Base-by-base conservation (phyloP, 2,113 vertebrate genomes). In the Ranitomeya imitator region DNA sequence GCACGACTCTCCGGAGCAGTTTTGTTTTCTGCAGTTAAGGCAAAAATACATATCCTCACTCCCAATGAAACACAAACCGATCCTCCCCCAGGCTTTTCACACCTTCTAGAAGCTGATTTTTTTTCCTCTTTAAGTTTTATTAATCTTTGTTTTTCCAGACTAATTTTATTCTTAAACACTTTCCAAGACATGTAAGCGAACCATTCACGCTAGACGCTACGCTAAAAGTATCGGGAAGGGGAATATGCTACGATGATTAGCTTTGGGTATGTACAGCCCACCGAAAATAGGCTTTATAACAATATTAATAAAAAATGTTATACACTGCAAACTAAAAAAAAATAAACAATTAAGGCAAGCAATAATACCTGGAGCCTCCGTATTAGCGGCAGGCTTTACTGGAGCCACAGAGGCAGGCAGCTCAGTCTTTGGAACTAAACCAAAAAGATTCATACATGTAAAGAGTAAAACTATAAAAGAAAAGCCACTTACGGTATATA, bases 351-450 rank as follows among this genome's bases (percentile, higher is more conserved):
- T 71, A 16, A 73, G 12, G 14, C 69, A 73, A 16, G 69, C 26
- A 14, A 15, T 55, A 79, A 79, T 79, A 79, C 77, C 77, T 79
- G 77, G 77, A 79, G 77, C 51, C 55, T 57, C n/a, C 6, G 51
- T 4, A 16, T 26, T 26, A 59, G 77, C 54, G 59, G 77, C 0
- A 59, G 52, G 77, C 52, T 57, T 6, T 57, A 21, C 77, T 23
- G 21, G 77, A 10, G 55, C 52, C 52, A 21, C 52, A 79, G 77
- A 10, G 21, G 7, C 69, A 9, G 69, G 14, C 13, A 14, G n/a
- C n/a, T 23, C 52, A 9, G 54, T 15, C 16, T 79, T 55, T 57
- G 77, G 52, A 59, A 8, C 52, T 23, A 79, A 26, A 79, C 76
- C 54, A 57, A 7, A 73, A 73, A 73, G 69, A 73, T 73, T 31